Percentiles rank a stretch among this genome's conserved stretches.
Evolutionary conservation across 2,888 invertebrate genomes (phyloP).

Genomic region (Drosophila gaucha): DNA sequence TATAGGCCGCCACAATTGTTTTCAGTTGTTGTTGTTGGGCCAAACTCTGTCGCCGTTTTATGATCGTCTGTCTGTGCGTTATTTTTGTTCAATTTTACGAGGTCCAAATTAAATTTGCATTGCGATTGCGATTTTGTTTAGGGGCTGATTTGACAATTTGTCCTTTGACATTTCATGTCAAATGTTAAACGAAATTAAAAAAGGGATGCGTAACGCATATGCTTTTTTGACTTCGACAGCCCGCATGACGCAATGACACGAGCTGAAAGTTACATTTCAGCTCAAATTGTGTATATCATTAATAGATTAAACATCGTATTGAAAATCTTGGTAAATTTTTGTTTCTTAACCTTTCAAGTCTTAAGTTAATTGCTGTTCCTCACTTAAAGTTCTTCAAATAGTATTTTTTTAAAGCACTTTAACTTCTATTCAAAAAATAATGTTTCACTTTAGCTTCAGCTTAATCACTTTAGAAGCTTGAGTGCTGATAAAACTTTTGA

Average conservation of each 20-base stretch:
- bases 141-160: slow-evolving; percentile 40
- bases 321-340: not conserved
- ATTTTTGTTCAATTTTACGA: slow-evolving; percentile 53
- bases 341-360: not conserved
- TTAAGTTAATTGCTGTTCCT: no score
- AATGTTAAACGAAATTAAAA: slow-evolving; percentile 38
- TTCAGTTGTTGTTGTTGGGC: not conserved
- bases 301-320: no score
- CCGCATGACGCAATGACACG: slow-evolving; percentile 30
- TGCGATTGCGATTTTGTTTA: slow-evolving; percentile 46
- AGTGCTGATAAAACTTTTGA: no score
- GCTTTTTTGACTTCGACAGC: no score
- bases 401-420: no score
- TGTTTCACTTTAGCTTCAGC: not conserved
- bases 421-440: no score
- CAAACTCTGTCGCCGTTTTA: slow-evolving; percentile 32
- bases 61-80: slow-evolving; percentile 46
- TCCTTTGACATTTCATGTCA: slow-evolving; percentile 19
- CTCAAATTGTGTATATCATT: no score
- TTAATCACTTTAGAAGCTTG: no score
- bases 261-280: slow-evolving; percentile 12
- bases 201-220: slow-evolving; percentile 20
- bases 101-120: slow-evolving; percentile 73
- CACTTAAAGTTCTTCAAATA: no score
- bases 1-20: slow-evolving; percentile 6